Percentiles rank a stretch among this genome's conserved stretches.
phyloP scores from a whole-genome alignment of 2,888 invertebrate genomes.

The Tanypteryx hageni region DNA sequence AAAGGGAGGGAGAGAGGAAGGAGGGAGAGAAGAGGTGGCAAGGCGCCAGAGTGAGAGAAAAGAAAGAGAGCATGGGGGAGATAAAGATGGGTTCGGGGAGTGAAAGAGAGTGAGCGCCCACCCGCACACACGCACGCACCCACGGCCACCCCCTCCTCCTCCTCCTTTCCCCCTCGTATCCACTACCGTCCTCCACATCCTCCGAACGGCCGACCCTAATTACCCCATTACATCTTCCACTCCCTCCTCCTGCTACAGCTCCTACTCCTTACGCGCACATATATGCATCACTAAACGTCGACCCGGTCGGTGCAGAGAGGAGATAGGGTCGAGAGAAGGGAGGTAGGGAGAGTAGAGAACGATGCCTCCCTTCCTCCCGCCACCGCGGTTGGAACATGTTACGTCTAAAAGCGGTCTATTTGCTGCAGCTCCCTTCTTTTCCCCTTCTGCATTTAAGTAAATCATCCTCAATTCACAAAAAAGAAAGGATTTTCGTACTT shows the following conservation, averaged over 20 bases:
- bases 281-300: conserved; percentile 27
- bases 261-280: conserved; percentile 15
- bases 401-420: too few relatives aligned
- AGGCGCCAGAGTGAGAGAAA: conserved; percentile 29
- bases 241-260: conserved; percentile 7
- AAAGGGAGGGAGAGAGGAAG: neutral
- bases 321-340: neutral
- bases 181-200: neutral
- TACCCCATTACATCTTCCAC: conserved; percentile 49
- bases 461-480: too few relatives aligned
- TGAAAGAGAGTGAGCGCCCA: neutral
- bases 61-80: neutral
- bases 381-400: too few relatives aligned
- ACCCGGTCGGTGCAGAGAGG: neutral
- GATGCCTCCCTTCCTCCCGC: too few relatives aligned
- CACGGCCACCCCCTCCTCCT: neutral
- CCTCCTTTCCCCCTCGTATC: neutral
- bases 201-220: neutral
- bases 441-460: too few relatives aligned
- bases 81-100: neutral
- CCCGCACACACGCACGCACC: neutral
- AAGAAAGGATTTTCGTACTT: too few relatives aligned
- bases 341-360: neutral
- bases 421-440: too few relatives aligned
- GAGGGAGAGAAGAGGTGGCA: conserved; percentile 1